Evolutionary conservation across 2,888 invertebrate genomes (phyloP), one percentile per base, ranked within the genome.

Genomic region (Doris montereyensis): DNA sequence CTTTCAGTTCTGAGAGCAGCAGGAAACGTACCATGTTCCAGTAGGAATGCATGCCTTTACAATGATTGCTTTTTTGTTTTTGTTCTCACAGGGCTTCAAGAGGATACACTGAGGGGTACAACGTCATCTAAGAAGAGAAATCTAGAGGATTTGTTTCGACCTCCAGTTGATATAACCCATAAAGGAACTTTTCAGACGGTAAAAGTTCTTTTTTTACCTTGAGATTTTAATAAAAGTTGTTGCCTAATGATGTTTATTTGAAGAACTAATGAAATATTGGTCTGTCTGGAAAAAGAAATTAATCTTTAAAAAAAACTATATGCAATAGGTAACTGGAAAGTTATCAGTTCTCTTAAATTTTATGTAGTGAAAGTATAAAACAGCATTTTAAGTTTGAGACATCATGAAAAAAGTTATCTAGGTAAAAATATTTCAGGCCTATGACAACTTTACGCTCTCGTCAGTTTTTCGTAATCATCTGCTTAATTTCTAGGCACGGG

Each of bases 101-200:
- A 79, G n/a, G 70, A 75, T 17, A 70, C 75, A 8, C 4, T 70
- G 21, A 79, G 41, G 21, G 75, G 77, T 2, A 81, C 78, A 52
- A 79, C 62, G 8, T 76, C 83, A 26, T 81, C 87, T 82, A 93
- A 92, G 89, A 92, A 92, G 60, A 91, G 92, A 84, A 93, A 94
- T 41, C 90, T 95, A 58, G 94, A 94, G 89, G 94, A 94, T 87
- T 91, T 95, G 26, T 95, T 94, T 88, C 92, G 94, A 77, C 95
- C 95, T 8, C 95, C 95, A 0, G 92, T 94, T 78, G 94, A 95
- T 86, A 92, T 95, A 65, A 93, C 94, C 34, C 94, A 93, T 87
- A 92, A 93, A 79, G 95, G 95, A 17, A 92, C 94, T 3, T 93
- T 95, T 84, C 90, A 93, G 30, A 90, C 92, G 75, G 94, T 93